These are phyloP conservation scores for Taeniopygia guttata DNA, from an alignment of 2,797 vertebrate genomes.

Conservation along the genomic window DNA sequence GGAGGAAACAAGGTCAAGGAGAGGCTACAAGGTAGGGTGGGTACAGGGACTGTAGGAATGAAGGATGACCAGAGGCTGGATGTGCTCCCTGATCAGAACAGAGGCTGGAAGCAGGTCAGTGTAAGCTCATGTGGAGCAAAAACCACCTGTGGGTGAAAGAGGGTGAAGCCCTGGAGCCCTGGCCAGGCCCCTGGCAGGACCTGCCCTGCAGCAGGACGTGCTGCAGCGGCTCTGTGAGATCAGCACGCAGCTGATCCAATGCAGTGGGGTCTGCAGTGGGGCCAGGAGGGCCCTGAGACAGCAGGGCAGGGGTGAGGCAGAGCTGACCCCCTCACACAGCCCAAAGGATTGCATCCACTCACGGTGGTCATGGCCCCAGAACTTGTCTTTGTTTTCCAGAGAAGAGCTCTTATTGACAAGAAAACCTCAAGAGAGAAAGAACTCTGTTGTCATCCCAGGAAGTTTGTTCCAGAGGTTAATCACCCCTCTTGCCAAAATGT, in stretches of 20 bases:
- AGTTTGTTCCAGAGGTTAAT: neutral
- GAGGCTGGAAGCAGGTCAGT: neutral
- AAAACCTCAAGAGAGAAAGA: neutral
- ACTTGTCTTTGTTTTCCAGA: neutral
- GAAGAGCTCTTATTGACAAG: neutral
- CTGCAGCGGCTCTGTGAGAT: neutral
- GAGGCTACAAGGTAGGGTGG: neutral
- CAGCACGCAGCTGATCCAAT: neutral
- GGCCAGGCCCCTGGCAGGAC: neutral
- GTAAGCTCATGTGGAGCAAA: neutral
- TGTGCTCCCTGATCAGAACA: neutral
- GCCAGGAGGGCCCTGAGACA: neutral
- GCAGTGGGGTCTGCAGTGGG: neutral
- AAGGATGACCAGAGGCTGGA: neutral
- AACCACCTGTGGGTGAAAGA: neutral
- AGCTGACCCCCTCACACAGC: neutral
- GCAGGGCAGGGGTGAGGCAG: neutral
- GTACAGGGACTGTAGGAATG: neutral
- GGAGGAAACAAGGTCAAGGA: neutral
- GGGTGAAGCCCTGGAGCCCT: neutral
- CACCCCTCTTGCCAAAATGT: neutral
- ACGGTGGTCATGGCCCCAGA: neutral
- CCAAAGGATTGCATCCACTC: neutral
- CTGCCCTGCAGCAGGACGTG: fast-evolving
- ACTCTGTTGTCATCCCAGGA: neutral